Evolutionary conservation across 2,797 vertebrate genomes (phyloP).

Genomic region (Trachops cirrhosus): DNA sequence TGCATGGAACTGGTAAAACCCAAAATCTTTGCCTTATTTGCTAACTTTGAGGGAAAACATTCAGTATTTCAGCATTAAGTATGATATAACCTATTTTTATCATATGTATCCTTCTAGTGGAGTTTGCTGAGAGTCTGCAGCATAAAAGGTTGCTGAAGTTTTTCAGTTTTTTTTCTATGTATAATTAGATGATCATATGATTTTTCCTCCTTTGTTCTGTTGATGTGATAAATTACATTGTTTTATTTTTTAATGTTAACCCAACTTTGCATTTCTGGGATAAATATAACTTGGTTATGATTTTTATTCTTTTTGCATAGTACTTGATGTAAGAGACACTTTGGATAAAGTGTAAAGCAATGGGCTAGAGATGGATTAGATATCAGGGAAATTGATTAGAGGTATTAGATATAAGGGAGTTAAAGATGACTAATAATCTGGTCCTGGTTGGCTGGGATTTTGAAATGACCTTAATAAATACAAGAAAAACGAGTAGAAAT

Average conservation of each 20-base stretch:
- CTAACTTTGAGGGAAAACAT: neutral
- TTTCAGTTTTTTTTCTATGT: neutral
- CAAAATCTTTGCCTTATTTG: neutral
- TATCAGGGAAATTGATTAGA: neutral
- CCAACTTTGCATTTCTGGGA: neutral
- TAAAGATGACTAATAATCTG: neutral
- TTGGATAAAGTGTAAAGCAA: neutral
- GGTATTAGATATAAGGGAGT: neutral
- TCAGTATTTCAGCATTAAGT: neutral
- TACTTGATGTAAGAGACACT: neutral
- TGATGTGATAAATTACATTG: neutral
- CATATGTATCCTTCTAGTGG: neutral
- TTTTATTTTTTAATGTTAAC: slow-evolving; percentile 19
- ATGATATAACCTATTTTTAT: neutral
- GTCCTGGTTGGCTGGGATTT: neutral
- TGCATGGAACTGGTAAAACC: neutral
- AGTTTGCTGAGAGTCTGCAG: neutral
- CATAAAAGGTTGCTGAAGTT: neutral
- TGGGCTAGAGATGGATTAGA: neutral
- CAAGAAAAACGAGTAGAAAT: neutral
- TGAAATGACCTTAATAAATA: neutral
- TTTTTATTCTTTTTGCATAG: neutral
- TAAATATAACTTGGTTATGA: neutral
- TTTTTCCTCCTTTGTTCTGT: neutral
- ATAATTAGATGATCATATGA: neutral